Percentiles rank a stretch among this genome's conserved stretches.
Evolutionary conservation across 1,140 invertebrate genomes (phyloP).

Genomic region (Hyles euphorbiae): DNA sequence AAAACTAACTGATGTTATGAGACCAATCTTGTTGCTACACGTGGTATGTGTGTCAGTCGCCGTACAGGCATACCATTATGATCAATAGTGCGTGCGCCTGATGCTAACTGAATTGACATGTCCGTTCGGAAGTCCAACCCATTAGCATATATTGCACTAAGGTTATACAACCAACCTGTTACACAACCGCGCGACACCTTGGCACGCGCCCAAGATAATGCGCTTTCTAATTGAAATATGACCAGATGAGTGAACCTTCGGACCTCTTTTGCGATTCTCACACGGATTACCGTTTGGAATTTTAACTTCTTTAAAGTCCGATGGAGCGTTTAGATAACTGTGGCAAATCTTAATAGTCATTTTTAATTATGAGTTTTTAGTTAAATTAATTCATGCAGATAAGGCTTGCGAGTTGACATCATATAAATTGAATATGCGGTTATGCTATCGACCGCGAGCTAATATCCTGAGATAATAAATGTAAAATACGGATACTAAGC

Average conservation of each 20-base stretch:
- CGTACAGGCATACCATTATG: neutral
- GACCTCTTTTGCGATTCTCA: neutral
- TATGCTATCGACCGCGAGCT: neutral
- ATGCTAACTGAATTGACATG: constrained; percentile 25
- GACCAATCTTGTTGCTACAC: no score
- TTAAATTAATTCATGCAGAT: no score
- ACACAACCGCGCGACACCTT: constrained; percentile 20
- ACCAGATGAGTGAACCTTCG: constrained; percentile 1
- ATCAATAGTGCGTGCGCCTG: constrained; percentile 7
- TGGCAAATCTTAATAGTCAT: no score
- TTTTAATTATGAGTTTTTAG: no score
- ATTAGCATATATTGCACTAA: constrained; percentile 28
- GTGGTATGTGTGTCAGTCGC: no score
- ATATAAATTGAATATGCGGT: no score
- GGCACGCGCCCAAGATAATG: constrained; percentile 19
- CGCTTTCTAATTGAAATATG: constrained; percentile 20
- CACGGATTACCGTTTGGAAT: constrained; percentile 2
- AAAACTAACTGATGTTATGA: no score
- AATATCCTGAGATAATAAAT: neutral
- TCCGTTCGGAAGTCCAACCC: constrained; percentile 26
- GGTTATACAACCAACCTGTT: constrained; percentile 22
- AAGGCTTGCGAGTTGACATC: no score
- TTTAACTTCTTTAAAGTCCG: no score
- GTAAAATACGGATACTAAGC: neutral
- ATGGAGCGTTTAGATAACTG: no score